Evolutionary conservation across 2,797 vertebrate species (phyloP), one percentile per base, ranked within the genome.

Genomic region (Crocidura indochinensis): DNA sequence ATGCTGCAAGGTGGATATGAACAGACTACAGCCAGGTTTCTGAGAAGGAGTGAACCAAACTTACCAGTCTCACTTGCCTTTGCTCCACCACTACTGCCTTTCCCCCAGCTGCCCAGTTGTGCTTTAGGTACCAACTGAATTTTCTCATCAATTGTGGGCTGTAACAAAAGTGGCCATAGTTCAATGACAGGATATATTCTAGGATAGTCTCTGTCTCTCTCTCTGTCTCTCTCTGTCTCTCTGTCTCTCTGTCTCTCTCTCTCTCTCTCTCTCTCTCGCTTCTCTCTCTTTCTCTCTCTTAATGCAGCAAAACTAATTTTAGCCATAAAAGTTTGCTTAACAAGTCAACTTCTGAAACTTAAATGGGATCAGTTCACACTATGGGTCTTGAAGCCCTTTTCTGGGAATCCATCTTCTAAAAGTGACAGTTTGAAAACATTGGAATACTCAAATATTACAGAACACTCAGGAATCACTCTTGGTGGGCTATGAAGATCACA

Each of bases 141-240:
- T 98, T 99, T 99, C 96, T 99, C 99, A 96, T 99, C 99, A 97
- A 99, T 99, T 87, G 99, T 99, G 96, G 99, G 99, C 99, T 99
- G 97, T 27, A 97, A 97, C 47, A 80, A n/a, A 97, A 92, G 77
- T 0, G 83, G 53, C 20, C 82, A 88, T 0, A 53, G 26, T 2
- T 77, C 10, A 73, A 4, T 92, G 77, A 87, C 0, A 88, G 27
- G 62, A 65, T 69, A 86, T 62, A 88, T 6, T 90, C 53, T 60
- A 88, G 17, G 91, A 71, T 1, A 24, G 2, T 22, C 69, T 44
- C 78, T 20, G 67, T 64, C 80, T 60, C 79, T 49, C 80, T 76
- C n/a, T n/a, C n/a, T n/a, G n/a, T n/a, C n/a, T n/a, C n/a, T n/a
- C n/a, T n/a, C n/a, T n/a, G n/a, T n/a, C n/a, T n/a, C n/a, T n/a